phyloP scores from a whole-genome alignment of 2,888 invertebrate genomes.

The Diloba caeruleocephala region DNA sequence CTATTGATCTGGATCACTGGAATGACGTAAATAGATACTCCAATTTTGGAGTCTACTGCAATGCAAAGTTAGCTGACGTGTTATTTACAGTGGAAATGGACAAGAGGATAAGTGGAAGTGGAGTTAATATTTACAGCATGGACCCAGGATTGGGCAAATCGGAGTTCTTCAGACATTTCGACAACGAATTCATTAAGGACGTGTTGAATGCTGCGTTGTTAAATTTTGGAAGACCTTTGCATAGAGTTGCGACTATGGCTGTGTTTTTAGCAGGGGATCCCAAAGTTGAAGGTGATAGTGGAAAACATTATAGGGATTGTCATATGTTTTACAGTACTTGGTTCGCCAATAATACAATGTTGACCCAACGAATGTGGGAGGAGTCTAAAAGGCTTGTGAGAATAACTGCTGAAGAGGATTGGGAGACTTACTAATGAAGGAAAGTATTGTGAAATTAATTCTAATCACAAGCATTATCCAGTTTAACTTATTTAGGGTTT shows the following conservation, averaged over 20 bases:
- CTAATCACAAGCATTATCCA: no score
- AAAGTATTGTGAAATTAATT: neutral
- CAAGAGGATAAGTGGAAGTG: slow-evolving; percentile 72
- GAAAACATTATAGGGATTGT: slow-evolving; percentile 76
- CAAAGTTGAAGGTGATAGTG: slow-evolving; percentile 64
- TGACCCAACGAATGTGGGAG: slow-evolving; percentile 68
- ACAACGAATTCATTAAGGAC: slow-evolving; percentile 53
- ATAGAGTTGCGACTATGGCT: slow-evolving; percentile 69
- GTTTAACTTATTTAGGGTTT: no score
- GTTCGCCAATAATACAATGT: slow-evolving; percentile 73
- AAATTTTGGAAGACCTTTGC: slow-evolving; percentile 63
- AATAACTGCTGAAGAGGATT: slow-evolving; percentile 69
- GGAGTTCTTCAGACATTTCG: slow-evolving; percentile 91
- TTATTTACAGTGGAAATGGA: slow-evolving; percentile 87
- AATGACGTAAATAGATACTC: slow-evolving; percentile 91
- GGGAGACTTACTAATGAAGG: slow-evolving; percentile 57
- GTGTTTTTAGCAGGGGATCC: slow-evolving; percentile 74
- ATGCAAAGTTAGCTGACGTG: slow-evolving; percentile 73
- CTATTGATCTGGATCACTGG: slow-evolving; percentile 91
- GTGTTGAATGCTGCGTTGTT: slow-evolving; percentile 61
- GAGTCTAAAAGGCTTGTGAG: slow-evolving; percentile 68
- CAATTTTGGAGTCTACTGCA: slow-evolving; percentile 89
- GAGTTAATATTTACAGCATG: slow-evolving; percentile 93
- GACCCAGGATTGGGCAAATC: slow-evolving; percentile 95
- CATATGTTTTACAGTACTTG: slow-evolving; percentile 74